phyloP scores from a whole-genome alignment of 2,113 vertebrate genomes.

The Leucoraja erinaceus region DNA sequence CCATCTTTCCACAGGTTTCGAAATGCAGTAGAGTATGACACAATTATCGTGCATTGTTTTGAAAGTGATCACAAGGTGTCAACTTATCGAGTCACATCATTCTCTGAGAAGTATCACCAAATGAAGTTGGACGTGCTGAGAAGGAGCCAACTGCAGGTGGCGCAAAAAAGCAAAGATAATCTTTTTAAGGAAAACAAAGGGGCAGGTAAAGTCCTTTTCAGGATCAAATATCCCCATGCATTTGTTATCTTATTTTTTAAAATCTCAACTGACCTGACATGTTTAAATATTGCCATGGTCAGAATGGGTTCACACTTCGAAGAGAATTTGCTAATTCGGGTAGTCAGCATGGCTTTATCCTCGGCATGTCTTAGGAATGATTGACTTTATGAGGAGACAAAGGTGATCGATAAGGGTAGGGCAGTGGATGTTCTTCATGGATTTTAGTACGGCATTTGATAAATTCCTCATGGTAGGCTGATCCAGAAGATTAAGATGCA shows the following conservation, averaged over 20 bases:
- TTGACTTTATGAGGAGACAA: too few relatives aligned
- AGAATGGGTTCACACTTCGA: neutral
- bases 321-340: too few relatives aligned
- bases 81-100: conserved; percentile 63
- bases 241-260: neutral
- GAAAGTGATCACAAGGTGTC: conserved; percentile 64
- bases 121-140: conserved; percentile 43
- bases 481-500: too few relatives aligned
- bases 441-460: too few relatives aligned
- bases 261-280: neutral
- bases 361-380: too few relatives aligned
- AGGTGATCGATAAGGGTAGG: too few relatives aligned
- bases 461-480: too few relatives aligned
- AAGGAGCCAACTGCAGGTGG: conserved; percentile 41
- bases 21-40: conserved; percentile 56
- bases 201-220: conserved; percentile 43
- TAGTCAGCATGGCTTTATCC: too few relatives aligned
- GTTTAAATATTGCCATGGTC: neutral
- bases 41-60: conserved; percentile 68
- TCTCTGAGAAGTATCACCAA: conserved; percentile 46
- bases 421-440: too few relatives aligned
- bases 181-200: conserved; percentile 44
- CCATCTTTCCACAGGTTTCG: conserved; percentile 60
- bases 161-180: conserved; percentile 44
- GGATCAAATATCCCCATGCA: neutral